Base-by-base conservation (phyloP, 2,888 invertebrate genomes). In the Incurvaria masculella region DNA sequence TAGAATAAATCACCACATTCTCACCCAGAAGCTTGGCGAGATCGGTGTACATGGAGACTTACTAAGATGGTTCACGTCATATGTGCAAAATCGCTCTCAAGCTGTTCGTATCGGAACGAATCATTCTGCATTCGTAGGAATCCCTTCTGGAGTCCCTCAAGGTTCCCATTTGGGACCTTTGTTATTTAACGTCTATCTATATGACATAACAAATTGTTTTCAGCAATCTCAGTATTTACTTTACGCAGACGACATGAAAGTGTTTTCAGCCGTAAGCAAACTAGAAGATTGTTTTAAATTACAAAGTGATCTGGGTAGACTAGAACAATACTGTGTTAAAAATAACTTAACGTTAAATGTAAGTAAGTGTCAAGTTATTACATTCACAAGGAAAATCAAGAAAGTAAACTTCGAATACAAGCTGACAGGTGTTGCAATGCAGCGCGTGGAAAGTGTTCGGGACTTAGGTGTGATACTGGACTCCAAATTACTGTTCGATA, bases 231-330 rank as follows among this genome's bases (percentile, higher is more conserved):
- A 44, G 3, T 23, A 11, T 27, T 27, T 44, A 44, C 23, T 44
- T 10, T 44, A 44, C n/a, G 44, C 44, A 27, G 44, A 44, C n/a
- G 44, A 44, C 44, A 44, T 23, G 21, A 44, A 44, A 27, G 23
- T 44, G 8, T 44, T 27, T 16, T 21, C 11, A 4, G 14, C 19
- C 11, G 21, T 44, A 27, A 16, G 21, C 10, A 39, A 11, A 8
- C 14, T 33, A n/a, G 14, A 33, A 4, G 33, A 33, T 33, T 33
- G 33, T n/a, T n/a, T 14, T 14, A 33, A 14, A 3, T n/a, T 33
- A 33, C 33, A 33, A 11, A 33, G 14, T 33, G 33, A 33, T n/a
- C 14, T 33, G 33, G 11, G 33, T 14, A 33, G 33, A 33, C 33
- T 33, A 14, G 33, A 33, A 33, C 11, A 14, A n/a, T 33, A 33